Evolutionary conservation across 2,797 vertebrate species (phyloP).

Genomic region (Peromyscus eremicus): DNA sequence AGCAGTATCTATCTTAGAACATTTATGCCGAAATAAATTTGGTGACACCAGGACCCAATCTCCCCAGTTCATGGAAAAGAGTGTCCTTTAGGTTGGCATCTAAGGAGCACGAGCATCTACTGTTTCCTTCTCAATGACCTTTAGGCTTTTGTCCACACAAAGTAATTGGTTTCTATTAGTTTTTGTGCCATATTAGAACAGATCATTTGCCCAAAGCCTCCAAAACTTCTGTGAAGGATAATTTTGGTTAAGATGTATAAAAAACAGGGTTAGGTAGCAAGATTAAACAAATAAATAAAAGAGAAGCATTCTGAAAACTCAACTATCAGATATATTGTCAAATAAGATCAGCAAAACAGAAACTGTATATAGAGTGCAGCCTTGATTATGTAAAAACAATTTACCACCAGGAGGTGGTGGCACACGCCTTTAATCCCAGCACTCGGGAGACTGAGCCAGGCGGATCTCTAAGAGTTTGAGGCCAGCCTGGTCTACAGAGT

Average conservation of each 20-base stretch:
- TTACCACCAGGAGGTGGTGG: no score
- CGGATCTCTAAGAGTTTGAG: background rate
- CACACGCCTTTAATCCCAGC: background rate
- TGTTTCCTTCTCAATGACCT: conserved; percentile 28
- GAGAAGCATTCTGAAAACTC: background rate
- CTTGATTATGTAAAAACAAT: conserved; percentile 42
- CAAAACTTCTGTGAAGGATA: conserved; percentile 36
- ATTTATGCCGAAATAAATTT: conserved; percentile 16
- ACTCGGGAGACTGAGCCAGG: background rate
- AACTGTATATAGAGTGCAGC: background rate
- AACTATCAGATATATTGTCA: conserved; percentile 35
- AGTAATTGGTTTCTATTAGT: conserved; percentile 35
- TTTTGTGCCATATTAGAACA: conserved; percentile 30
- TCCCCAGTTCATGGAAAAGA: background rate
- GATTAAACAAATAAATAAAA: conserved; percentile 15
- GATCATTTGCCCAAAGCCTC: conserved; percentile 22
- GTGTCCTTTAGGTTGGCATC: background rate
- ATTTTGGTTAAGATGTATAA: conserved; percentile 48
- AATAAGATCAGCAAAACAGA: conserved; percentile 38
- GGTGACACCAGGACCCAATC: background rate
- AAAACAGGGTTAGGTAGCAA: conserved; percentile 12
- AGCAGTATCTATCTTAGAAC: conserved; percentile 30
- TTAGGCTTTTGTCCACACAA: conserved; percentile 22
- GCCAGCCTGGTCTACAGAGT: background rate
- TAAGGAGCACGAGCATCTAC: background rate